Conservation (phyloP, 2,888 invertebrate species). For the Lymantria dispar region DNA sequence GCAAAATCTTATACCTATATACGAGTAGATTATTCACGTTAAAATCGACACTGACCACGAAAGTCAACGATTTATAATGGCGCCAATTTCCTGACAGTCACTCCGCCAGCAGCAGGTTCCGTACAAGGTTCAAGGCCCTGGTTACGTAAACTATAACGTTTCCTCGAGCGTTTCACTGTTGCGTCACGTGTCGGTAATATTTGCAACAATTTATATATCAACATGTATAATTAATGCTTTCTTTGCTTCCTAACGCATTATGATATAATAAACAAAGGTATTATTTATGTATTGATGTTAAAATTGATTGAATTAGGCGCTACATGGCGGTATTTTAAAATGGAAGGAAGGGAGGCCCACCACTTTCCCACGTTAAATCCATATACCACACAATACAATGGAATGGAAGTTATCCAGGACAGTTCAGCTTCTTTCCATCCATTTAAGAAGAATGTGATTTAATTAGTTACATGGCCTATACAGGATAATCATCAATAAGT, state of each 20-base stretch:
- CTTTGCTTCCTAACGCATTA: constrained; percentile 26
- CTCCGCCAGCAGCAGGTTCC: constrained; percentile 20
- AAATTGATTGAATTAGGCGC: too few relatives aligned
- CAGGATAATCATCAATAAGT: too few relatives aligned
- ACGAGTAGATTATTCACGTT: too few relatives aligned
- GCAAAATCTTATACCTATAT: too few relatives aligned
- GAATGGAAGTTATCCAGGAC: too few relatives aligned
- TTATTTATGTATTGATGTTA: constrained; percentile 5
- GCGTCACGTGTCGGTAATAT: constrained; percentile 35
- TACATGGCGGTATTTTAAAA: not conserved
- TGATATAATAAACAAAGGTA: constrained; percentile 30
- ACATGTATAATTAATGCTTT: constrained; percentile 23
- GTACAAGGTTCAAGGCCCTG: constrained; percentile 44
- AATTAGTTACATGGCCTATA: too few relatives aligned
- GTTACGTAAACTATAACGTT: constrained; percentile 33
- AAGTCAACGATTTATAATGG: not conserved
- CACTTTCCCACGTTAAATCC: too few relatives aligned
- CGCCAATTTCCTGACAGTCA: constrained; percentile 2
- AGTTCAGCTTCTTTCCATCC: too few relatives aligned
- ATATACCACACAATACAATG: too few relatives aligned
- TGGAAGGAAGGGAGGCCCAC: too few relatives aligned
- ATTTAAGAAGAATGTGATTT: too few relatives aligned
- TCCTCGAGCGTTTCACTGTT: constrained; percentile 43
- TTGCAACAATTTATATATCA: constrained; percentile 31
- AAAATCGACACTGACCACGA: constrained; percentile 2